Conservation (phyloP, 2,888 invertebrate species). For the Agonopterix arenella region DNA sequence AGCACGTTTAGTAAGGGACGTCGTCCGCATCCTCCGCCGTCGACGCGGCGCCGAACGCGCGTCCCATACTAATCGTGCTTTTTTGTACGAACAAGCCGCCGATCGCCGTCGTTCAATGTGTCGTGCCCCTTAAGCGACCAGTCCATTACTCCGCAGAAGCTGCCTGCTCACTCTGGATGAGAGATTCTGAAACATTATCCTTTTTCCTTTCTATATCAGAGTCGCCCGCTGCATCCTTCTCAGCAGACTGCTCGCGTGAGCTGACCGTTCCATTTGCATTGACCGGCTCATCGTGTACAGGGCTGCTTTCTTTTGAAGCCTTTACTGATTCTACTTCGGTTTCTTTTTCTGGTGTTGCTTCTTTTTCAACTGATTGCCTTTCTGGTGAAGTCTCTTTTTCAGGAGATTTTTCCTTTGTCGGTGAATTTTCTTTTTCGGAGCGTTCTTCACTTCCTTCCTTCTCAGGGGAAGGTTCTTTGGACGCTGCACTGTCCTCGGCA, state of each 20-base stretch:
- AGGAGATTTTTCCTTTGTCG: conserved; percentile 23
- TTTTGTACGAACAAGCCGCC: too few species aligned
- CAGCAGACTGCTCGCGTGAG: conserved; percentile 62
- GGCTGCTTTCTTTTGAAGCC: conserved; percentile 46
- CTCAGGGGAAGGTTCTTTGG: conserved; percentile 26
- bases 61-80: too few species aligned
- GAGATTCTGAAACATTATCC: conserved; percentile 54
- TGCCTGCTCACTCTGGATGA: conserved; percentile 62
- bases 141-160: conserved; percentile 46
- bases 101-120: too few species aligned
- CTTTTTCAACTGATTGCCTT: conserved; percentile 44
- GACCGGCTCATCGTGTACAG: conserved; percentile 41
- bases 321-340: conserved; percentile 31
- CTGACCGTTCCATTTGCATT: conserved; percentile 61
- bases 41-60: too few species aligned
- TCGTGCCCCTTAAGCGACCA: conserved; percentile 13
- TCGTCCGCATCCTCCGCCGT: too few species aligned
- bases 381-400: conserved; percentile 33
- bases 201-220: conserved; percentile 41
- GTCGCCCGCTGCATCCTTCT: conserved; percentile 36
- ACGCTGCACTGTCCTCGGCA: conserved; percentile 23
- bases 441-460: conserved; percentile 10
- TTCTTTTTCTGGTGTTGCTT: conserved; percentile 29
- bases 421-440: conserved; percentile 15
- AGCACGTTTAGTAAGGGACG: not conserved